These are phyloP conservation scores for Ginglymostoma cirratum DNA, from an alignment of 2,113 vertebrate species.

Conservation along the genomic window DNA sequence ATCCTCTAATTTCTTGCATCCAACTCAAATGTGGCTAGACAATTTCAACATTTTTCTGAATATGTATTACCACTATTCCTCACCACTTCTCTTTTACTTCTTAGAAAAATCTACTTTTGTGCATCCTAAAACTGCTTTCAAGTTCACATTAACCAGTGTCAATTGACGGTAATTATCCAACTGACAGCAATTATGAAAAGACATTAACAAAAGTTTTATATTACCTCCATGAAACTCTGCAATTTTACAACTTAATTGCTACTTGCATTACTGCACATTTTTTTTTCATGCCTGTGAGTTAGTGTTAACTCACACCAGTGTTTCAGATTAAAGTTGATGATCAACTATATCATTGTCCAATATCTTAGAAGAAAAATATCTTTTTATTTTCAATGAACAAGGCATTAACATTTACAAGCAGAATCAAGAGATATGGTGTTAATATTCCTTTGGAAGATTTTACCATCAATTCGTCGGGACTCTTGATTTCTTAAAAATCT, in stretches of 20 bases:
- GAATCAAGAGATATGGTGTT: not conserved
- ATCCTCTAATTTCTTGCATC: too few relatives aligned
- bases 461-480: not conserved
- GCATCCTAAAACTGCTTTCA: not conserved
- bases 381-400: not conserved
- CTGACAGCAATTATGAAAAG: not conserved
- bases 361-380: not conserved
- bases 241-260: slow-evolving; percentile 1
- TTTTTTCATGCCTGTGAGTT: not conserved
- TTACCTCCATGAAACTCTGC: not conserved
- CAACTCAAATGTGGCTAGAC: too few relatives aligned
- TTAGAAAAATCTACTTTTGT: not conserved
- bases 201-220: not conserved
- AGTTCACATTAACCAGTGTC: not conserved
- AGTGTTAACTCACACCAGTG: not conserved
- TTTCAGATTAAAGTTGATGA: not conserved
- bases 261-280: not conserved
- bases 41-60: too few relatives aligned
- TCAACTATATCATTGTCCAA: not conserved
- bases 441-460: not conserved
- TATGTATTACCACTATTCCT: not conserved
- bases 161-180: not conserved
- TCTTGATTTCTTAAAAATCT: not conserved
- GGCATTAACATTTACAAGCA: not conserved
- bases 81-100: not conserved